Base-by-base conservation (phyloP, 2,888 invertebrate species). In the Halictus ligatus region DNA sequence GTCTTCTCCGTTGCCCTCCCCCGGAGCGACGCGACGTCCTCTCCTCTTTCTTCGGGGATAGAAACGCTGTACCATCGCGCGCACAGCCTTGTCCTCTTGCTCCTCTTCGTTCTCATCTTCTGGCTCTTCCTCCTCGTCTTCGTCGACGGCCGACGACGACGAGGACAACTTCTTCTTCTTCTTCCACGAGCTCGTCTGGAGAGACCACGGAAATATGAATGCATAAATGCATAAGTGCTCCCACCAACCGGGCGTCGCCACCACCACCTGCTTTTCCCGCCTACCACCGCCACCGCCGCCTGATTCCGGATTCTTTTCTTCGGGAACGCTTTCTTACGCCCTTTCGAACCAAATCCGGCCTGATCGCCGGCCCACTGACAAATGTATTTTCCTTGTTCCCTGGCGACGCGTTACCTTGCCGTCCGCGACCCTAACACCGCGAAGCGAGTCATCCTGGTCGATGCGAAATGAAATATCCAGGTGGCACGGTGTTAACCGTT, bases 201-300 rank as follows among this genome's bases (percentile, higher is more conserved):
- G 91, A 92, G 93, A 93, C 92, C 94, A 91, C 92, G 92, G 93
- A 95, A 95, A 95, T 94, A 94, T 93, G 94, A 95, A 95, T 95
- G 95, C 94, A 95, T 95, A 95, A 95, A 95, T 95, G 95, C 94
- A 95, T 94, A 95, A 94, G 93, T 92, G 93, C 93, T 93, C 93
- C 92, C 91, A 91, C 91, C 87, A 86, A 21, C 81, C 69, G 10
- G 58, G 75, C 84, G 80, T 48, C 81, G 80, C 87, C 91, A 84
- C 89, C 90, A 84, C 90, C 86, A 83, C 89, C 89, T 81, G 84
- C 80, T 83, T 84, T 86, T 85, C 88, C 91, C 91, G 89, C 87
- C 91, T 87, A 88, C 91, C 84, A 73, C 87, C 83, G 84, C 86
- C 87, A 80, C 80, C 78, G 80, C 78, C 84, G 80, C 78, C 84